These are phyloP conservation scores for Idris sp. DNA, from an alignment of 1,140 invertebrate species.

Conservation along the genomic window DNA sequence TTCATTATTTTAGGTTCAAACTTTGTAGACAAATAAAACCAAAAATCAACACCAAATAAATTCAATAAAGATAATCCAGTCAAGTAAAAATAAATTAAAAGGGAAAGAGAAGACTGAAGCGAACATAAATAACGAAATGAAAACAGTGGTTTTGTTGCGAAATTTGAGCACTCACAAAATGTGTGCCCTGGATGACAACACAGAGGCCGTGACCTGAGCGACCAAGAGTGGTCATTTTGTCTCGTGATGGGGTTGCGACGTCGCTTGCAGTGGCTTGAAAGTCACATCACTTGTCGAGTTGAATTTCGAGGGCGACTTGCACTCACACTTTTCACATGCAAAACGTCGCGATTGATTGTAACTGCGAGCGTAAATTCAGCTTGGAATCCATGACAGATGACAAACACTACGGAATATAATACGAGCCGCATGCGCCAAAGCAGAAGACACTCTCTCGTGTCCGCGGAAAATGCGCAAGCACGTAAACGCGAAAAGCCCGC, in stretches of 20 bases:
- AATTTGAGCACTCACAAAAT: conserved; percentile 66
- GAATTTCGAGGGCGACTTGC: conserved; percentile 23
- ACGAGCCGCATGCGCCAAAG: conserved; percentile 64
- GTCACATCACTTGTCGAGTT: conserved; percentile 14
- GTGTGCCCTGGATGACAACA: conserved; percentile 65
- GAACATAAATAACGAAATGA: not conserved
- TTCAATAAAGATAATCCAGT: too few species aligned
- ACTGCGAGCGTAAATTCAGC: conserved; percentile 69
- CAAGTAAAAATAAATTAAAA: not conserved
- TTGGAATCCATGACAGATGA: conserved; percentile 75
- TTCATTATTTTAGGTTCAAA: too few species aligned
- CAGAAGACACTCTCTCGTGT: conserved; percentile 41
- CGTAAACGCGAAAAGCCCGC: conserved; percentile 38
- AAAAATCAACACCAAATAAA: too few species aligned
- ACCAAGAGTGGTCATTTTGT: conserved; percentile 64
- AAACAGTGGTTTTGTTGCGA: not conserved
- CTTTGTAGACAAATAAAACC: too few species aligned
- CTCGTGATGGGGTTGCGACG: conserved; percentile 26
- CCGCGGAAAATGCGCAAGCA: conserved; percentile 32
- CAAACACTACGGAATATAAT: conserved; percentile 40
- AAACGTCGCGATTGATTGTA: conserved; percentile 67
- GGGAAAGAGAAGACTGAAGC: not conserved
- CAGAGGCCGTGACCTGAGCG: conserved; percentile 60
- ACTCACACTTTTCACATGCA: conserved; percentile 63
- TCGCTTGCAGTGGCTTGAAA: conserved; percentile 14